Percentiles rank a stretch among this genome's conserved stretches.
These are phyloP conservation scores for Gopherus flavomarginatus DNA, from an alignment of 2,113 vertebrate genomes.

Conservation along the genomic window DNA sequence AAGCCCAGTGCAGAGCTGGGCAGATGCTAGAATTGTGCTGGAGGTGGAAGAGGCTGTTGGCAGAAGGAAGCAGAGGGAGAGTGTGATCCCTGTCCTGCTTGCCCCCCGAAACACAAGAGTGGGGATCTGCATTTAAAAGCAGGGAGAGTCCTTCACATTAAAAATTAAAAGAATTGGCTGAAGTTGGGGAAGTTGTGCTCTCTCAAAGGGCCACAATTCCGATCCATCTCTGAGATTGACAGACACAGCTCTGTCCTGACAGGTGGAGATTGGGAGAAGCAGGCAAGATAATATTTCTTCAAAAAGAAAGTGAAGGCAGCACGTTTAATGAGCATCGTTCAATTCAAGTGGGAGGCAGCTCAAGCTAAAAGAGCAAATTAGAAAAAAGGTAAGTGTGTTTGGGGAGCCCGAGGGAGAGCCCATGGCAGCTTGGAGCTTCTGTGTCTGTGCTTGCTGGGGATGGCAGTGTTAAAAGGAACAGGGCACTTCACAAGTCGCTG, in stretches of 20 bases:
- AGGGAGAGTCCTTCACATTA: background rate
- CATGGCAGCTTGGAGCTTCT: background rate
- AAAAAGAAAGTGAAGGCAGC: slow-evolving; percentile 19
- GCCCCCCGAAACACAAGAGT: background rate
- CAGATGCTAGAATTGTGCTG: background rate
- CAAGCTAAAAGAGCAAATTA: slow-evolving; percentile 47
- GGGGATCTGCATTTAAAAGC: background rate
- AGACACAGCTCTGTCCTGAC: slow-evolving; percentile 3
- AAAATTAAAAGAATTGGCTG: background rate
- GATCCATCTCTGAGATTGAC: background rate
- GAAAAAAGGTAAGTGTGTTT: background rate
- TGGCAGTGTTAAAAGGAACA: background rate
- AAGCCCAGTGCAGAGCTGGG: background rate
- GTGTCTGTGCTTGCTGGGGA: background rate
- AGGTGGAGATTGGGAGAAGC: background rate
- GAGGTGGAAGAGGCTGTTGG: background rate
- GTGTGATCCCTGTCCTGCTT: background rate
- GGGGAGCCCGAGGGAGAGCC: background rate
- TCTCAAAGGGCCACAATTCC: slow-evolving; percentile 12
- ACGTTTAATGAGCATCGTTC: slow-evolving; percentile 32
- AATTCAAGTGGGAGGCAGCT: background rate
- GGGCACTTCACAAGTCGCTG: background rate
- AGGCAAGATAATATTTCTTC: slow-evolving; percentile 28
- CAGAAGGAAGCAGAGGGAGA: background rate
- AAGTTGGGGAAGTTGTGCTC: background rate